A percentile compares a stretch with the other conserved stretches of the same genome.
These are phyloP conservation scores for Lepilemur septentrionalis DNA, from an alignment of 2,797 vertebrate genomes.

Conservation along the genomic window DNA sequence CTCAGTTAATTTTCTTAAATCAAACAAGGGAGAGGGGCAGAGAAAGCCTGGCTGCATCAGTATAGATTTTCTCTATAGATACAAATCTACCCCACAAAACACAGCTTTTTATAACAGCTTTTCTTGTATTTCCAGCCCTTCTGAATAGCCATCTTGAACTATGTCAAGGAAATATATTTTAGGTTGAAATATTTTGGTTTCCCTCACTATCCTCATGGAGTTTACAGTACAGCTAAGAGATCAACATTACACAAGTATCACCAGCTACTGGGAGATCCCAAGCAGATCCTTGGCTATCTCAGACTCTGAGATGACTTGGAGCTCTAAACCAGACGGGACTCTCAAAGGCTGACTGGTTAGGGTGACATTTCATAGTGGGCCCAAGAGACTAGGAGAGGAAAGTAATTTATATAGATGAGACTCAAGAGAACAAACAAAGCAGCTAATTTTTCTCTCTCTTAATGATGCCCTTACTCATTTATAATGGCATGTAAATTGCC, in stretches of 20 bases:
- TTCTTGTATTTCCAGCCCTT: not conserved
- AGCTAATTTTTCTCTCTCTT: slow-evolving; percentile 38
- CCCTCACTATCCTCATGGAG: not conserved
- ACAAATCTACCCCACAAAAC: not conserved
- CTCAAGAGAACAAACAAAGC: slow-evolving; percentile 17
- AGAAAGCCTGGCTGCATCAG: not conserved
- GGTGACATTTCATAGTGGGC: not conserved
- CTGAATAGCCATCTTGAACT: not conserved
- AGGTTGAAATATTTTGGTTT: not conserved
- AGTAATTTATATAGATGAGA: slow-evolving; percentile 44
- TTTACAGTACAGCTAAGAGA: not conserved
- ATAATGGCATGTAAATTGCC: not conserved
- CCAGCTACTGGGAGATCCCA: not conserved
- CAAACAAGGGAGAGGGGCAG: not conserved
- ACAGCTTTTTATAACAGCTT: not conserved
- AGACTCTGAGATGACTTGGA: not conserved
- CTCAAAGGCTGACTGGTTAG: not conserved
- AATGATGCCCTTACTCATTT: not conserved
- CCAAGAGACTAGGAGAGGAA: slow-evolving; percentile 12
- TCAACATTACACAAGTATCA: not conserved
- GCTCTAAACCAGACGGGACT: not conserved
- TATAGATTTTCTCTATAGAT: not conserved
- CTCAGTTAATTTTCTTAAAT: not conserved
- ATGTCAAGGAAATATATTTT: not conserved
- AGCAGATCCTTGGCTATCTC: not conserved